A percentile compares a stretch with the other conserved stretches of the same genome.
phyloP scores from a whole-genome alignment of 2,888 invertebrate species.

The Acanthosepion lycidas region DNA sequence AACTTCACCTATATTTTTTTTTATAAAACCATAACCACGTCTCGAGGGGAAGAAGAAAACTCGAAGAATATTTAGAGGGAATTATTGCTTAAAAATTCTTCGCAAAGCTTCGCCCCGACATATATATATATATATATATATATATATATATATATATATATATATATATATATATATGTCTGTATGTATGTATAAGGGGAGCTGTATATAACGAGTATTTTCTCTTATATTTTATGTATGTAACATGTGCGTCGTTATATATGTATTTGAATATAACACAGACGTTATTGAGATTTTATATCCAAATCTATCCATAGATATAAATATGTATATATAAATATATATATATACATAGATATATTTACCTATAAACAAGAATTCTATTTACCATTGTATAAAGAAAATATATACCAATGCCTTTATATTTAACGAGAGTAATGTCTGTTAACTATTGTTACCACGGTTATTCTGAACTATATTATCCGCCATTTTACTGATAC shows the following conservation, averaged over 20 bases:
- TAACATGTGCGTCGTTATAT: neutral
- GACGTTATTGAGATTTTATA: neutral
- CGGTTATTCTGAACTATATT: no score
- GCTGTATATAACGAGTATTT: neutral
- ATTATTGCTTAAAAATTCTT: neutral
- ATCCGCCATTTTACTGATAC: no score
- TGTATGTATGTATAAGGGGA: neutral
- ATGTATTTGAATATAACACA: neutral
- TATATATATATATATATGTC: neutral
- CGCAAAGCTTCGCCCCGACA: neutral
- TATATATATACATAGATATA: neutral
- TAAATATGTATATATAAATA: neutral
- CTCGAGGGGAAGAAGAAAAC: neutral
- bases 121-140: conserved; percentile 37
- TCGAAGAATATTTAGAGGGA: neutral
- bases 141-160: neutral
- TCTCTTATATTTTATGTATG: neutral
- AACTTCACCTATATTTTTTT: no score
- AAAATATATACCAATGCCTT: no score
- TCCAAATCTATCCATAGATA: neutral
- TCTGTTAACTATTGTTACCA: no score
- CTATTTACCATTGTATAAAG: no score
- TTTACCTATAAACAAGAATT: neutral
- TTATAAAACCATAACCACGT: neutral
- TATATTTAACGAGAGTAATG: no score